Evolutionary conservation across 2,888 invertebrate genomes (phyloP).

Genomic region (Mythimna ferrago): DNA sequence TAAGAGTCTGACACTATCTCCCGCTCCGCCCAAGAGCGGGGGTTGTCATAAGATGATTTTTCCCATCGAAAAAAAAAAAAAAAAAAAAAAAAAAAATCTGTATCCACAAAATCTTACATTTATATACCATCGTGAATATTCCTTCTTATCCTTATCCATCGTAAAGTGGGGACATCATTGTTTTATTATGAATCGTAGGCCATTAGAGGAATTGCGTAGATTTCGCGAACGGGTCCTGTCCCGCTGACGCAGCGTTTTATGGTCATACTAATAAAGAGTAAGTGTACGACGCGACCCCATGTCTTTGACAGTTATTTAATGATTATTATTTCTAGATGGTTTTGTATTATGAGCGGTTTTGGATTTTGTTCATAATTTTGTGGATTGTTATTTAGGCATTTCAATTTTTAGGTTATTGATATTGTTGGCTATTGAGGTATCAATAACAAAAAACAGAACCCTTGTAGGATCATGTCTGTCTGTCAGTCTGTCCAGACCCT

Average conservation of each 20-base stretch:
- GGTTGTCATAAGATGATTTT: too few species aligned
- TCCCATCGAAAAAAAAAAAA: too few species aligned
- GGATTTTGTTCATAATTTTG: constrained; percentile 6
- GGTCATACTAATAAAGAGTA: constrained; percentile 76
- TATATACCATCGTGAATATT: constrained; percentile 63
- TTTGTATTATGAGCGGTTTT: constrained; percentile 60
- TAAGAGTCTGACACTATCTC: too few species aligned
- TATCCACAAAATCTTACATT: constrained; percentile 56
- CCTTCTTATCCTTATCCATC: constrained; percentile 61
- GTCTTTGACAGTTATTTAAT: constrained; percentile 75
- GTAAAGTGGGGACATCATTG: constrained; percentile 74
- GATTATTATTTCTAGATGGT: constrained; percentile 70
- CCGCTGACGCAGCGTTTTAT: constrained; percentile 75
- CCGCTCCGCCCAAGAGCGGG: too few species aligned
- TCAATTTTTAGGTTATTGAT: too few species aligned
- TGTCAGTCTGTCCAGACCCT: too few species aligned
- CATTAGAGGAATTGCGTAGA: constrained; percentile 73
- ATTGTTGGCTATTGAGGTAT: too few species aligned
- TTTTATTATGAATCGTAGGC: constrained; percentile 78
- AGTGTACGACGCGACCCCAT: constrained; percentile 66
- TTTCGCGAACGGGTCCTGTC: constrained; percentile 63
- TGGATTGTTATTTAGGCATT: not conserved
- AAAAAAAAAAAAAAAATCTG: too few species aligned
- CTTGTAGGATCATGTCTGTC: too few species aligned
- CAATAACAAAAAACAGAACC: too few species aligned